phyloP scores from a whole-genome alignment of 2,113 vertebrate genomes.

The Pagrus major region DNA sequence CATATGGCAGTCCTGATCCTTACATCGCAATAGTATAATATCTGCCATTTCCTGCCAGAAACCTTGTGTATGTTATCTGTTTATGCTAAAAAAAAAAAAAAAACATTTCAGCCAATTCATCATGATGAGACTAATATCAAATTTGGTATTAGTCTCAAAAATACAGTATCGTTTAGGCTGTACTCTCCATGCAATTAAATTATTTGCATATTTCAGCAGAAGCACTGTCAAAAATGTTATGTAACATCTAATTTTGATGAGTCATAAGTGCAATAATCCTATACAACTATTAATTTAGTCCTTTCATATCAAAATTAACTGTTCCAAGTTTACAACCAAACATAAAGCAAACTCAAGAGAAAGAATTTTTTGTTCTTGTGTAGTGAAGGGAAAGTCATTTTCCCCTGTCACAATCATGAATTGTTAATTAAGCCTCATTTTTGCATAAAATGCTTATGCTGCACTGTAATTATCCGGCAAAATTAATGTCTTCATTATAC shows the following conservation, averaged over 20 bases:
- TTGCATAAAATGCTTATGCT: conserved; percentile 60
- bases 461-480: conserved; percentile 61
- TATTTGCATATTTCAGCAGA: background rate
- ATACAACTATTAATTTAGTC: background rate
- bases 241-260: background rate
- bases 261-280: background rate
- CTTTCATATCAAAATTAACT: background rate
- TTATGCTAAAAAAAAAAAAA: background rate
- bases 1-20: background rate
- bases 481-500: conserved; percentile 67
- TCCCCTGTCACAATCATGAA: conserved; percentile 26
- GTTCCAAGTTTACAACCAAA: background rate
- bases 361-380: background rate
- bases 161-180: background rate
- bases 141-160: background rate
- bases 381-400: conserved; percentile 31
- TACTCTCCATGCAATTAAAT: background rate
- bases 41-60: background rate
- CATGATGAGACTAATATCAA: background rate
- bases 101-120: background rate
- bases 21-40: background rate
- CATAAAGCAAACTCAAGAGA: conserved; percentile 9
- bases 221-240: background rate
- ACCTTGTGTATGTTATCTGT: background rate
- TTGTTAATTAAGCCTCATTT: conserved; percentile 54